These are phyloP conservation scores for Nycteola revayana DNA, from an alignment of 2,888 invertebrate genomes.

Conservation along the genomic window DNA sequence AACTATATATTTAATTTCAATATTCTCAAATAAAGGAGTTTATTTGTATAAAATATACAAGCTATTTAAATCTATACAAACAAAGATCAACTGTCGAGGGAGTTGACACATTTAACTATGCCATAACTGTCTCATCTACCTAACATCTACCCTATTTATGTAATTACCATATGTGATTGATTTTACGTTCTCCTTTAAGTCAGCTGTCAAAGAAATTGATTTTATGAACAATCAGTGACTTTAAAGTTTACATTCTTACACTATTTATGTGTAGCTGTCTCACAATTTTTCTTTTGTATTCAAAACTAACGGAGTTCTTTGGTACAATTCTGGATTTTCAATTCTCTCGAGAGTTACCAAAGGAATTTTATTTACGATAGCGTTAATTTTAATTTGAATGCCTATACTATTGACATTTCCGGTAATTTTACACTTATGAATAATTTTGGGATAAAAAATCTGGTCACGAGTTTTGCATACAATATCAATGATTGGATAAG, in stretches of 20 bases:
- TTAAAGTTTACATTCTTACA: no score
- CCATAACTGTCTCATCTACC: constrained; percentile 24
- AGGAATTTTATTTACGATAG: constrained; percentile 33
- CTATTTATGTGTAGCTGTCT: no score
- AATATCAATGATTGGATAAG: no score
- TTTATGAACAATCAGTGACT: not conserved
- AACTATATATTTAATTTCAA: no score
- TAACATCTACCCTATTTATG: constrained; percentile 29
- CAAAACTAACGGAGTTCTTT: no score
- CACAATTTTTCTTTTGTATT: no score
- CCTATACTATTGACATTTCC: constrained; percentile 25
- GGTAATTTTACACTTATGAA: constrained; percentile 2
- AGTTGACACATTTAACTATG: constrained; percentile 21
- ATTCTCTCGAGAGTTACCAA: constrained; percentile 32
- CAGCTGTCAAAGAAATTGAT: not conserved
- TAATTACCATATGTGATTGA: constrained; percentile 32
- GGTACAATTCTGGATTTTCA: no score
- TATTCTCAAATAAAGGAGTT: no score
- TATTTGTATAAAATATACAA: not conserved
- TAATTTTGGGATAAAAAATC: not conserved
- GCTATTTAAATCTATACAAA: constrained; percentile 7
- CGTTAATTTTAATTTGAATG: constrained; percentile 32
- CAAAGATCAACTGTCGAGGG: constrained; percentile 11
- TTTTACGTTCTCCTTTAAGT: constrained; percentile 20
- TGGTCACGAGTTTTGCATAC: no score